Percentiles rank a stretch among this genome's conserved stretches.
Conservation (phyloP, 2,888 invertebrate species). For the Acronicta alni region DNA sequence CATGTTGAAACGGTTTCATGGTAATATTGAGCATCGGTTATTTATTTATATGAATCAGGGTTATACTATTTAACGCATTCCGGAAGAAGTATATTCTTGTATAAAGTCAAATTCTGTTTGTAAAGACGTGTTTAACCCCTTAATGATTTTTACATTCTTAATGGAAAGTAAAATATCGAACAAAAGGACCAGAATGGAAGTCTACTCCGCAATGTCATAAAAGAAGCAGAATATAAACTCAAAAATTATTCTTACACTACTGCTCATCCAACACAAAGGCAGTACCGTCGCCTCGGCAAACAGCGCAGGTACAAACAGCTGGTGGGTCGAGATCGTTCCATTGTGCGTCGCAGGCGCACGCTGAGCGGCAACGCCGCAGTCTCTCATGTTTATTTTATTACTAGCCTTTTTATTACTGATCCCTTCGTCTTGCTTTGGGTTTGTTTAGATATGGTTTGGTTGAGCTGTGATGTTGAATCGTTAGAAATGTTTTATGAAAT, state of each 20-base stretch:
- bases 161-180: neutral
- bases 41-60: neutral
- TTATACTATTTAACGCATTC: neutral
- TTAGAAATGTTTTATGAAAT: slow-evolving; percentile 48
- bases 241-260: slow-evolving; percentile 32
- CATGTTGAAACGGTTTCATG: slow-evolving; percentile 19
- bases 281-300: slow-evolving; percentile 66
- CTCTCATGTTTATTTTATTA: slow-evolving; percentile 58
- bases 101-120: too few species aligned
- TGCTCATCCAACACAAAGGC: slow-evolving; percentile 33
- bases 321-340: slow-evolving; percentile 63
- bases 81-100: neutral
- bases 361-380: slow-evolving; percentile 79
- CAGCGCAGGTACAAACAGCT: slow-evolving; percentile 82
- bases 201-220: neutral
- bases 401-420: slow-evolving; percentile 48
- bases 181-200: neutral
- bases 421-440: slow-evolving; percentile 47
- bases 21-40: neutral
- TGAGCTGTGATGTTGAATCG: slow-evolving; percentile 38
- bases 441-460: slow-evolving; percentile 49
- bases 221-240: slow-evolving; percentile 11
- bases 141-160: neutral
- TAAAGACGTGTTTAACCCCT: neutral
- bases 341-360: slow-evolving; percentile 71